Conservation (phyloP, 2,888 invertebrate species). For the Timandra comae region DNA sequence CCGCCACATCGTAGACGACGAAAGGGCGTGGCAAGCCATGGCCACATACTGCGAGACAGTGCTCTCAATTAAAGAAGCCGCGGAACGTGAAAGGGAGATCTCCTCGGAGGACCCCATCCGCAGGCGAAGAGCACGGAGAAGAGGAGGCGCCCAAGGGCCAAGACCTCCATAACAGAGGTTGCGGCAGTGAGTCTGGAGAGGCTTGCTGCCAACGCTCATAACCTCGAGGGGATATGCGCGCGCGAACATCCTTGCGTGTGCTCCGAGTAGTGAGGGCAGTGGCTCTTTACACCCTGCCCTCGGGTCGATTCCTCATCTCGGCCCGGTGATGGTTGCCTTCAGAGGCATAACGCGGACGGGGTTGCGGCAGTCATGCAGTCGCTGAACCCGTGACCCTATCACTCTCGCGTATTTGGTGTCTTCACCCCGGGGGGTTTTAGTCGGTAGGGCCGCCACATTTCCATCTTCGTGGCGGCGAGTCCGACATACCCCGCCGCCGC, state of each 20-base stretch:
- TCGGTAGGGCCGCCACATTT: background rate
- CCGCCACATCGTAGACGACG: constrained; percentile 5
- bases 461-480: no score
- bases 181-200: no score
- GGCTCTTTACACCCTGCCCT: no score
- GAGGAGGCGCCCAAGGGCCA: background rate
- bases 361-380: no score
- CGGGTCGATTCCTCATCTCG: no score
- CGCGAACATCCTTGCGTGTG: background rate
- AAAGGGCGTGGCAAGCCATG: constrained; percentile 8
- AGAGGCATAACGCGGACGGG: no score
- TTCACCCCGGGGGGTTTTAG: no score
- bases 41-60: constrained; percentile 6
- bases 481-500: background rate
- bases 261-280: background rate
- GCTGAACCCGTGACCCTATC: background rate
- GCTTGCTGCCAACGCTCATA: no score
- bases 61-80: constrained; percentile 4
- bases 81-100: background rate
- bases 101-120: background rate
- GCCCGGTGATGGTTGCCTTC: no score
- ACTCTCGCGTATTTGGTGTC: no score
- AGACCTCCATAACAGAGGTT: background rate
- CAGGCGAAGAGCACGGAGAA: background rate
- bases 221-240: background rate